Evolutionary conservation across 2,888 invertebrate genomes (phyloP).

Genomic region (Hydraecia micacea): DNA sequence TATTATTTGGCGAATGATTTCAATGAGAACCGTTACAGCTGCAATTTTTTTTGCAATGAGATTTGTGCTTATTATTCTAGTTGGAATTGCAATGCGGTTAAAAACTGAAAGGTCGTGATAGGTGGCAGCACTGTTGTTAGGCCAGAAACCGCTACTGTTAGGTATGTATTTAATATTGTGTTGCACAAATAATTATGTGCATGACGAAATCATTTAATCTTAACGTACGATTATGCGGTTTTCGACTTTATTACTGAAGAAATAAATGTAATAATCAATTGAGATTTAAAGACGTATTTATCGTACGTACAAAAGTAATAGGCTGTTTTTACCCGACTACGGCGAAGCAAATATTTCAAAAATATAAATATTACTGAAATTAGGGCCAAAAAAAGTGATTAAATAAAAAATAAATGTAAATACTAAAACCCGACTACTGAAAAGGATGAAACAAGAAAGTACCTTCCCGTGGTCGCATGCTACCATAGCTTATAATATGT

Average conservation of each 20-base stretch:
- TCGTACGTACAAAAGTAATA: too few species aligned
- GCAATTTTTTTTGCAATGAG: background rate
- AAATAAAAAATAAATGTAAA: too few species aligned
- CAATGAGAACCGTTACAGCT: conserved; percentile 14
- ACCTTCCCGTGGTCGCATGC: too few species aligned
- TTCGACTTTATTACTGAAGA: background rate
- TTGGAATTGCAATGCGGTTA: background rate
- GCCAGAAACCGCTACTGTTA: background rate
- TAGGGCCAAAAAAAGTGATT: too few species aligned
- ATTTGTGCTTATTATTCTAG: conserved; percentile 13
- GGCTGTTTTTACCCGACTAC: too few species aligned
- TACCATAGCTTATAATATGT: too few species aligned
- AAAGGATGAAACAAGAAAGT: too few species aligned
- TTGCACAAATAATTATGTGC: background rate
- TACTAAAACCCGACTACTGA: too few species aligned
- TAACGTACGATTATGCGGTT: background rate
- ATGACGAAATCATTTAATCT: background rate
- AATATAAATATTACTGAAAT: too few species aligned
- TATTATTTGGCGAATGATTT: conserved; percentile 15
- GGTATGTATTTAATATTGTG: background rate
- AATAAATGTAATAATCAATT: background rate
- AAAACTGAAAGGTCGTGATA: background rate
- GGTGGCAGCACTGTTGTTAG: background rate
- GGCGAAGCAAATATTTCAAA: too few species aligned
- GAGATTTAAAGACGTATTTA: background rate